Percentiles rank a stretch among this genome's conserved stretches.
These are phyloP conservation scores for Myotis yumanensis DNA, from an alignment of 2,113 vertebrate species.

Conservation along the genomic window DNA sequence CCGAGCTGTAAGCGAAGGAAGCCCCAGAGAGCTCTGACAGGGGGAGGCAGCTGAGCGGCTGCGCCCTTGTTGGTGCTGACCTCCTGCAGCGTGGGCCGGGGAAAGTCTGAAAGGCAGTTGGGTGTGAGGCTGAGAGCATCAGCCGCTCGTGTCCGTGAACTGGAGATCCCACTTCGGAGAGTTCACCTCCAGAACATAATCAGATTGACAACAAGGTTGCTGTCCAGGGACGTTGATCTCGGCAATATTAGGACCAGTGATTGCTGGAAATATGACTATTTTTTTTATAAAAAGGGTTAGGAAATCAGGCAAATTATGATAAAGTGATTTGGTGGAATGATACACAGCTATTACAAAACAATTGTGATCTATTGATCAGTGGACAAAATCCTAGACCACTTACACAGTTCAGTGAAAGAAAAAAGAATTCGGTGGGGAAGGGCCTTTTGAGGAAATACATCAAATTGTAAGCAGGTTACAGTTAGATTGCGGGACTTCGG, in stretches of 20 bases:
- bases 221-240: neutral
- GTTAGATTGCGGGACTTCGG: neutral
- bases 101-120: neutral
- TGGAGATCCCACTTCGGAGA: neutral
- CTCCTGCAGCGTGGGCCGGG: rapidly evolving
- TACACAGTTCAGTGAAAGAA: neutral
- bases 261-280: neutral
- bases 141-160: rapidly evolving
- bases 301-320: rapidly evolving
- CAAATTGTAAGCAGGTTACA: neutral
- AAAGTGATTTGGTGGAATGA: neutral
- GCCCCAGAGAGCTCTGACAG: neutral
- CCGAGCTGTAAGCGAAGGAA: neutral
- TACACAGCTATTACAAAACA: neutral
- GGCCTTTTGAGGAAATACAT: neutral
- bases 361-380: neutral
- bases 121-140: neutral
- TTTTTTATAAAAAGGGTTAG: too few relatives aligned
- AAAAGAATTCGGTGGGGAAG: neutral
- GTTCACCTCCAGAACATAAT: neutral
- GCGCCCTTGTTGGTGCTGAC: rapidly evolving
- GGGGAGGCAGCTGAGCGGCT: neutral
- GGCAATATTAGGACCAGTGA: rapidly evolving
- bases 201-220: neutral
- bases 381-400: neutral